Evolutionary conservation across 2,113 vertebrate genomes (phyloP), one percentile per base, ranked within the genome.

Genomic region (Hippolais icterina): DNA sequence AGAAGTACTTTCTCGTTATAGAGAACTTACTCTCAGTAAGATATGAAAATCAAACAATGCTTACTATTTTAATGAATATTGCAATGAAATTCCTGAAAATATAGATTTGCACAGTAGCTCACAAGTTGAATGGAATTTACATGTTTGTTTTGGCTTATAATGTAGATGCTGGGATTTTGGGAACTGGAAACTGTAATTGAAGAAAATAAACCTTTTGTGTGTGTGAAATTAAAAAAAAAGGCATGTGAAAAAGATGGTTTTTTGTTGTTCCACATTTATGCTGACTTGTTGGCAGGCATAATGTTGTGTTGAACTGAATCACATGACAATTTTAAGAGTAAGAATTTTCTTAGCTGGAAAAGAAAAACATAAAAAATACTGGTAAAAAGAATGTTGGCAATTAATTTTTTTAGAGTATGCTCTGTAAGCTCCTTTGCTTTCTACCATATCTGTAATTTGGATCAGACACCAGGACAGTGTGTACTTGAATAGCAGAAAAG

Each of bases 401-500:
- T 14, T 63, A 44, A 86, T 68, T n/a, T 49, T 81, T 72, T 75
- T 44, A 76, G 49, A 75, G 21, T n/a, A 29, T n/a, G 44, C 6
- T 78, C 39, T 85, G 33, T 78, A 68, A 90, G 39, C 12, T 64
- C 37, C 28, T 42, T 71, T 93, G 22, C 29, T 93, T 93, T 71
- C 44, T 89, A 21, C 76, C 20, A 6, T 68, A 52, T 59, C 71
- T 91, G 46, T 72, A 77, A 74, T 91, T 91, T 93, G 81, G 72
- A 90, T 90, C 61, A 89, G 70, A 27, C 64, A 87, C 56, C 47
- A 76, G 65, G 76, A 82, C 53, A 81, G n/a, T 61, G 52, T 80
- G 59, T 85, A 70, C 88, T 89, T 68, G 75, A 95, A 90, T 21
- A 90, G 59, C 50, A 90, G 57, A 70, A 83, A 90, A 97, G 89